Conservation (phyloP, 2,113 vertebrate species). For the Clarias macrocephalus region DNA sequence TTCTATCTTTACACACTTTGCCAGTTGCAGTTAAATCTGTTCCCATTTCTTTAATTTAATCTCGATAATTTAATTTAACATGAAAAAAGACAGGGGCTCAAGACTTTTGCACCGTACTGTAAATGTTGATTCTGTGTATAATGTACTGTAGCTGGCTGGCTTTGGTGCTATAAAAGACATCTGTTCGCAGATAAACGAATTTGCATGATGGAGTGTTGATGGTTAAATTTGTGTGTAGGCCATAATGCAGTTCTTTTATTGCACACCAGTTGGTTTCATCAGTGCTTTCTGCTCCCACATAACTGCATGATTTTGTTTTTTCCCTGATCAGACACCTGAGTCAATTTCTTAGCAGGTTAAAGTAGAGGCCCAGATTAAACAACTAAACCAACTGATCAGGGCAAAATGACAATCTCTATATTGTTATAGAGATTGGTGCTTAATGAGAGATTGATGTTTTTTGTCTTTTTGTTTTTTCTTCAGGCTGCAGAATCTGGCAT, state of each 20-base stretch:
- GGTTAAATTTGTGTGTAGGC: background rate
- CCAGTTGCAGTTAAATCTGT: too few species aligned
- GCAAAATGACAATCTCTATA: background rate
- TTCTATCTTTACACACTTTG: too few species aligned
- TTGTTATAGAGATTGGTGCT: background rate
- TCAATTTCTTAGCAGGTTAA: background rate
- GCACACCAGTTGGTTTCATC: background rate
- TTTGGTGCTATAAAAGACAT: background rate
- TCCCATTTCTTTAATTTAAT: too few species aligned
- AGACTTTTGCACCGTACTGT: too few species aligned
- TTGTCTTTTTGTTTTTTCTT: slow-evolving; percentile 49
- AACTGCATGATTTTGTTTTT: background rate
- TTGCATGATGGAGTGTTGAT: background rate
- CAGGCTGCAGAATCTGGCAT: slow-evolving; percentile 99
- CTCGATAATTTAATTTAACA: too few species aligned
- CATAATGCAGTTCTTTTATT: background rate
- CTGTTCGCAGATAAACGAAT: background rate
- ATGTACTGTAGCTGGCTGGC: background rate
- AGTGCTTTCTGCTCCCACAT: background rate
- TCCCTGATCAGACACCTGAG: background rate
- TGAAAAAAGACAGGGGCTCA: too few species aligned
- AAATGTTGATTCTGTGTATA: background rate
- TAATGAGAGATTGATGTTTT: background rate
- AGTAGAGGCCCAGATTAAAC: too few species aligned
- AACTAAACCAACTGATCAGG: background rate